A percentile compares a stretch with the other conserved stretches of the same genome.
Evolutionary conservation across 2,797 vertebrate genomes (phyloP).

Genomic region (Micromesistius poutassou): DNA sequence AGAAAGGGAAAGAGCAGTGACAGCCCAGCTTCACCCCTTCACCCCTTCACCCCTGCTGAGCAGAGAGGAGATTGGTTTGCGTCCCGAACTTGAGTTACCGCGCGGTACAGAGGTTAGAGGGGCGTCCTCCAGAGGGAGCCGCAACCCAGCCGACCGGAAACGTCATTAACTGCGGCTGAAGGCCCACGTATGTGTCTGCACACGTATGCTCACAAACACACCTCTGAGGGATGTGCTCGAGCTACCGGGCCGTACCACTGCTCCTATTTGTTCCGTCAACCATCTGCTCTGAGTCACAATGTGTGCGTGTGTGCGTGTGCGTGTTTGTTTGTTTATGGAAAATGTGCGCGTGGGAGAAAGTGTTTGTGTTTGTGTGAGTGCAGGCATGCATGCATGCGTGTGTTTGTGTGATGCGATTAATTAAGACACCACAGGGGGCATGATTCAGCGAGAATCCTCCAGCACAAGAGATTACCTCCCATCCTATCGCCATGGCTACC

Average conservation of each 20-base stretch:
- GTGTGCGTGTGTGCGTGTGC: background rate
- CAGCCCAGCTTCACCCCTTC: background rate
- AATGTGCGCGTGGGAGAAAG: background rate
- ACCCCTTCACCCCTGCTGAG: background rate
- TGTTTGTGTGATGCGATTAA: conserved; percentile 29
- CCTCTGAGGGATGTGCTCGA: conserved; percentile 11
- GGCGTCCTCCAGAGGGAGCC: background rate
- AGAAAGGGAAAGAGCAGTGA: background rate
- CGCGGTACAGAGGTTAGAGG: background rate
- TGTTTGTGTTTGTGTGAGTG: conserved; percentile 10
- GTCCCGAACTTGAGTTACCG: background rate
- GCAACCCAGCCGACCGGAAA: background rate
- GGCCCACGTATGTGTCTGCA: background rate
- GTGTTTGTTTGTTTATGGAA: background rate
- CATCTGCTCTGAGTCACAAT: conserved; percentile 39
- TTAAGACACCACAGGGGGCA: conserved; percentile 22
- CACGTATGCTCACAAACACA: background rate
- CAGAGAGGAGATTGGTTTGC: background rate
- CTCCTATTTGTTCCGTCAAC: conserved; percentile 23
- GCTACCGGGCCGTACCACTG: conserved; percentile 23
- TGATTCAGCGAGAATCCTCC: conserved; percentile 35
- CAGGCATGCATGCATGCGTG: conserved; percentile 8
- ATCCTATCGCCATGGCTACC: background rate
- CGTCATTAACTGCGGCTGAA: background rate
- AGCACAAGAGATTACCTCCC: background rate